Percentiles rank a stretch among this genome's conserved stretches.
Conservation (phyloP, 2,113 vertebrate species). For the Perca flavescens region DNA sequence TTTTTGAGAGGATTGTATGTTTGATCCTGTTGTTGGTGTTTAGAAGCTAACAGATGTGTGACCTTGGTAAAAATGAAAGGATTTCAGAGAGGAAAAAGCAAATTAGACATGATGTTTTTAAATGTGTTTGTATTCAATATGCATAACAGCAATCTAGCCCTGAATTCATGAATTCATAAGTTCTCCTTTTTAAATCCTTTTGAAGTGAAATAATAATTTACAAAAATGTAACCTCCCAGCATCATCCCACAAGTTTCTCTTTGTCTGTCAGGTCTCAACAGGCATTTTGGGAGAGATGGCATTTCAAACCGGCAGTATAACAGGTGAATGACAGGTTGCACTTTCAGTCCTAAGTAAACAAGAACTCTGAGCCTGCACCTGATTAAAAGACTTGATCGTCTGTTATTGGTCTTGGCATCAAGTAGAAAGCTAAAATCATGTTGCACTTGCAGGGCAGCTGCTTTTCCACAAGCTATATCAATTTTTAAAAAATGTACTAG, state of each 20-base stretch:
- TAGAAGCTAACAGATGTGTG: neutral
- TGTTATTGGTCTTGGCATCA: neutral
- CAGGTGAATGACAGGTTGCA: constrained; percentile 23
- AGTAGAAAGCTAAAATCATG: neutral
- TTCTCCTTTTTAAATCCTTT: neutral
- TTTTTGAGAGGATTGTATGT: neutral
- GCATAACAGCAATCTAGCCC: neutral
- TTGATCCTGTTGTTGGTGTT: constrained; percentile 33
- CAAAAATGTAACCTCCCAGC: neutral
- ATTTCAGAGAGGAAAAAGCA: constrained; percentile 4
- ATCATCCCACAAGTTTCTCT: neutral
- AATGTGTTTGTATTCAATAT: neutral
- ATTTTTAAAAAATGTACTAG: neutral
- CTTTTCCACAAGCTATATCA: neutral
- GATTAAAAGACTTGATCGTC: neutral
- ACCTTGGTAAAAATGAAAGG: constrained; percentile 13
- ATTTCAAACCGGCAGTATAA: constrained; percentile 10
- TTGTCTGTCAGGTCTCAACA: neutral
- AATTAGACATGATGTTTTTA: neutral
- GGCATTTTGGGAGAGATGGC: neutral
- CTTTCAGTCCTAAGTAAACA: constrained; percentile 13
- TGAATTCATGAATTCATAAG: neutral
- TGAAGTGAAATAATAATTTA: neutral
- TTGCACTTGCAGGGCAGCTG: neutral
- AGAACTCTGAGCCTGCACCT: neutral